Evolutionary conservation across 1,140 invertebrate species (phyloP), one percentile per base, ranked within the genome.

Genomic region (Scaptomyza pallida): DNA sequence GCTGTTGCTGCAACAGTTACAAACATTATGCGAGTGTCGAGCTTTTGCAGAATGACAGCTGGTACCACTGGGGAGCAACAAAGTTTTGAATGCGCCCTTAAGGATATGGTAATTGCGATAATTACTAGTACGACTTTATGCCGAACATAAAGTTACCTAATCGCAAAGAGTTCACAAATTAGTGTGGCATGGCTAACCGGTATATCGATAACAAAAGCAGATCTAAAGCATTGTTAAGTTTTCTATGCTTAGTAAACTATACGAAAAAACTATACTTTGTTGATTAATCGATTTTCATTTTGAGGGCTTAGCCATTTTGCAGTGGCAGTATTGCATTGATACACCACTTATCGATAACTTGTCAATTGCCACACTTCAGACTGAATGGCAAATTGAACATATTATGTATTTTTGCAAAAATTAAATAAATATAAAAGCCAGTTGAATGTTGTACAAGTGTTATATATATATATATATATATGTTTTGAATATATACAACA

Each of bases 21-120:
- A 43, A n/a, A 30, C 43, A 52, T 35, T 40, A 40, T 50, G 45
- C 33, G 45, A 41, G 47, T 61, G 35, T 61, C 48, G 48, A 52
- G 37, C 13, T 54, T 54, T 21, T 23, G 23, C 47, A 17, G 40
- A 44, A 45, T 35, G 19, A 52, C 48, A 37, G 13, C 48, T 44
- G n/a, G 41, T 41, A 40, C 15, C 50, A 43, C 12, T 26, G 21
- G 52, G 52, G 52, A 55, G 37, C 19, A 23, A 41, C 52, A 55
- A 55, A 26, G 52, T 55, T 55, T 55, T 41, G 10, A 30, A n/a
- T n/a, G 21, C 37, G 52, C 37, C 13, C 37, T 13, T n/a, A 15
- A 33, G 48, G 23, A 26, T 37, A 26, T 21, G 41, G 13, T 56
- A 47, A 56, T 47, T 64, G 44, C 50, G 19, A 47, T 55, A 56